phyloP scores from a whole-genome alignment of 1,140 invertebrate species.

The Bombus affinis region DNA sequence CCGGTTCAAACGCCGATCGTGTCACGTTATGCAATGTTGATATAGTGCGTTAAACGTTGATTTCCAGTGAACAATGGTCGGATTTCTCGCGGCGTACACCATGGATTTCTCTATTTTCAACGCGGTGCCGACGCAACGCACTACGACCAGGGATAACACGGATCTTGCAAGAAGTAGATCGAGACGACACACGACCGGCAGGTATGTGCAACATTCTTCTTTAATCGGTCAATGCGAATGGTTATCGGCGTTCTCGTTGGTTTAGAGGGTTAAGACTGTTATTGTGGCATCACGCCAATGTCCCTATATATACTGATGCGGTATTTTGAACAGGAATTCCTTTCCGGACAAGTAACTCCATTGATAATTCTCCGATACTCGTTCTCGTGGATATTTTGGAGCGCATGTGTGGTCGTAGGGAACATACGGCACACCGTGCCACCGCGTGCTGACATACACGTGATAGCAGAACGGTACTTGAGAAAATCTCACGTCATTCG shows the following conservation, averaged over 20 bases:
- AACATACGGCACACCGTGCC: slow-evolving; percentile 30
- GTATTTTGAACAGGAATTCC: background rate
- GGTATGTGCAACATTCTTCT: slow-evolving; percentile 29
- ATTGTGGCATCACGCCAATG: background rate
- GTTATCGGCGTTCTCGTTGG: background rate
- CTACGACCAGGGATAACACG: slow-evolving; percentile 17
- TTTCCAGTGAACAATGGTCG: slow-evolving; percentile 55
- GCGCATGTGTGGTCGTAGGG: background rate
- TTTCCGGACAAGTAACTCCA: background rate
- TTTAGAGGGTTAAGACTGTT: background rate
- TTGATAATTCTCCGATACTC: slow-evolving; percentile 26
- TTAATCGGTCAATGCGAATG: background rate
- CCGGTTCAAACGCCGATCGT: slow-evolving; percentile 19
- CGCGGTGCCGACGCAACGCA: slow-evolving; percentile 21
- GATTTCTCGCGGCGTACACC: slow-evolving; percentile 47
- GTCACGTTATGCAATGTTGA: slow-evolving; percentile 51
- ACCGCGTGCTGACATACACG: slow-evolving; percentile 37
- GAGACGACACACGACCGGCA: slow-evolving; percentile 11
- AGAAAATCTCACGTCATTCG: background rate
- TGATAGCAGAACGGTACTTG: slow-evolving; percentile 6
- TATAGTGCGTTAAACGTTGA: slow-evolving; percentile 48
- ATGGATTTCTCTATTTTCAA: slow-evolving; percentile 55
- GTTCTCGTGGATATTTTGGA: background rate
- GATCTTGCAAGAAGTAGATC: background rate
- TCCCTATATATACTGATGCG: too few species aligned